These are phyloP conservation scores for Luperina nickerlii DNA, from an alignment of 2,888 invertebrate genomes.

Conservation along the genomic window DNA sequence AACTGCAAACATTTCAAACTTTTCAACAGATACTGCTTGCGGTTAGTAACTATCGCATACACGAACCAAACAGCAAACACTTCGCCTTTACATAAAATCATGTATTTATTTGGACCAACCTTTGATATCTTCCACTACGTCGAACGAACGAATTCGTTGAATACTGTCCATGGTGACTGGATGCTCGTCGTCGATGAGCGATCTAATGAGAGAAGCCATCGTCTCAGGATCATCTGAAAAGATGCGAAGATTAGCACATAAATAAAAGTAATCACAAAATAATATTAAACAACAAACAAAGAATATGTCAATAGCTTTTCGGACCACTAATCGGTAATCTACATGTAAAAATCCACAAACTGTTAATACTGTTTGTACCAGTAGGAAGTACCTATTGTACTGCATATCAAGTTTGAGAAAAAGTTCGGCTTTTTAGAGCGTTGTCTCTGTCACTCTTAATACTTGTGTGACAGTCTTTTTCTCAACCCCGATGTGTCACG, in stretches of 20 bases:
- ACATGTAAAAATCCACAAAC: neutral
- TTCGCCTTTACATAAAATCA: neutral
- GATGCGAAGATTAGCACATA: neutral
- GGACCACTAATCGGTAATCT: neutral
- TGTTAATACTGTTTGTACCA: neutral
- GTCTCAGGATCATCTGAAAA: constrained; percentile 81
- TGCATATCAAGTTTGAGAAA: neutral
- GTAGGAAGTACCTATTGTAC: neutral
- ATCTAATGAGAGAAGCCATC: constrained; percentile 83
- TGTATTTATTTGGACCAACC: constrained; percentile 68
- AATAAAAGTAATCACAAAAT: neutral
- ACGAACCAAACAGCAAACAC: neutral
- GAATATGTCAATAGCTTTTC: neutral
- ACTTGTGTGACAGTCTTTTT: neutral
- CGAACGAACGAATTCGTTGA: constrained; percentile 71
- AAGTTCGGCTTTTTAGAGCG: neutral
- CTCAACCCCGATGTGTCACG: neutral
- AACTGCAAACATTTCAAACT: neutral
- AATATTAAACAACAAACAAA: neutral
- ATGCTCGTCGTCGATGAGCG: constrained; percentile 76
- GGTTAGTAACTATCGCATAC: neutral
- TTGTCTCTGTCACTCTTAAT: neutral
- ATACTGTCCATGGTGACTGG: constrained; percentile 76
- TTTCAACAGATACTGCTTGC: neutral
- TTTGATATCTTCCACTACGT: constrained; percentile 80